phyloP scores from a whole-genome alignment of 2,797 vertebrate genomes.

The Craterocephalus amniculus region DNA sequence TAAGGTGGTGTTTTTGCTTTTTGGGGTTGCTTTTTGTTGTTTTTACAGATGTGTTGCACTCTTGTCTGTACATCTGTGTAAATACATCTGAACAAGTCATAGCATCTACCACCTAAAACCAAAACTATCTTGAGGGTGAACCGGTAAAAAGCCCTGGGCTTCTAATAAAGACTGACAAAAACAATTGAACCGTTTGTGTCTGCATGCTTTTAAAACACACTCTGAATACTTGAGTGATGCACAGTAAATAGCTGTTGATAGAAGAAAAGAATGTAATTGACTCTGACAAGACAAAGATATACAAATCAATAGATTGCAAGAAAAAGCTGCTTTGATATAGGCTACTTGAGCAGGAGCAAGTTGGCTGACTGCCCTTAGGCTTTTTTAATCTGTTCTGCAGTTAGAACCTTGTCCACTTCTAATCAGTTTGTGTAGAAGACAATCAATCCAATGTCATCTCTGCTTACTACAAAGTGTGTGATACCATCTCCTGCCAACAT shows the following conservation, averaged over 20 bases:
- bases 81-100: not conserved
- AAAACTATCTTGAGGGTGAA: not conserved
- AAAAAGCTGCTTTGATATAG: conserved; percentile 10
- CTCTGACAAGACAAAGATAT: conserved; percentile 21
- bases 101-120: not conserved
- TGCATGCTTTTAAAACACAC: not conserved
- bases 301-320: conserved; percentile 34
- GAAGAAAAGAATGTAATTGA: conserved; percentile 17
- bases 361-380: not conserved
- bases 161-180: not conserved
- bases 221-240: not conserved
- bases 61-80: not conserved
- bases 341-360: not conserved
- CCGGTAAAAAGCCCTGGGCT: not conserved
- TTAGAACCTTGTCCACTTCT: conserved; percentile 20
- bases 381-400: conserved; percentile 13
- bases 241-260: conserved; percentile 12
- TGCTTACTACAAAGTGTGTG: not conserved
- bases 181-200: not conserved
- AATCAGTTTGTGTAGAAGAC: conserved; percentile 7
- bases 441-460: not conserved
- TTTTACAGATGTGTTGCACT: not conserved
- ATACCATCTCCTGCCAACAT: not conserved
- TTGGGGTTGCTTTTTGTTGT: not conserved
- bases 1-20: not conserved